Evolutionary conservation across 2,797 vertebrate species (phyloP).

Genomic region (Hybognathus amarus): DNA sequence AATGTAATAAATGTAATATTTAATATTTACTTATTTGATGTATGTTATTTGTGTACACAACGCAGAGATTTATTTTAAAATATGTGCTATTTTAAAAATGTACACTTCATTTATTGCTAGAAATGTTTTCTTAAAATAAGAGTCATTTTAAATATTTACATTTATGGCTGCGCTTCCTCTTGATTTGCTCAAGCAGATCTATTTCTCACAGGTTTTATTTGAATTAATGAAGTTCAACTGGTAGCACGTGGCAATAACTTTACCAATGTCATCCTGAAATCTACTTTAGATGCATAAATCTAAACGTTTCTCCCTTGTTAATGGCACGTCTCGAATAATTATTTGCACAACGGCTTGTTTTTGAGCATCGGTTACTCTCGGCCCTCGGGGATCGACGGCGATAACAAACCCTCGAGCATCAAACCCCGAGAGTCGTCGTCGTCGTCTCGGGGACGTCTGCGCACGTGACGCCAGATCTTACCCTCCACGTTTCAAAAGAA

Average conservation of each 20-base stretch:
- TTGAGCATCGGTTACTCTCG: constrained; percentile 21
- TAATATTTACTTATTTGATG: too few relatives aligned
- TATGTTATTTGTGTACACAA: too few relatives aligned
- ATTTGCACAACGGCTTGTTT: constrained; percentile 23
- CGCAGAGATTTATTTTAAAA: too few relatives aligned
- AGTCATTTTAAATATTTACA: neutral
- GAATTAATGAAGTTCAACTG: neutral
- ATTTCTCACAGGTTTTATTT: too few relatives aligned
- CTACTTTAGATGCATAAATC: neutral
- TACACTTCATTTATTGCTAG: neutral
- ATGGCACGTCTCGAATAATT: constrained; percentile 4
- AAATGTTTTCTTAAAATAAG: neutral
- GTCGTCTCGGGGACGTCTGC: constrained; percentile 46
- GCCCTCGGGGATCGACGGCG: constrained; percentile 34
- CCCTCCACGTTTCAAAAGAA: constrained; percentile 62
- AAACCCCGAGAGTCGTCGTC: constrained; percentile 40
- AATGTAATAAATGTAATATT: too few relatives aligned
- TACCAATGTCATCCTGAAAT: neutral
- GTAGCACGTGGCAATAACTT: neutral
- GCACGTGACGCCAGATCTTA: constrained; percentile 51
- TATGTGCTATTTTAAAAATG: too few relatives aligned
- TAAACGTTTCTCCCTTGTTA: constrained; percentile 5
- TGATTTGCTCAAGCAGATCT: too few relatives aligned
- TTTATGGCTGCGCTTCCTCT: too few relatives aligned
- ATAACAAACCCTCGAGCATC: constrained; percentile 51